These are phyloP conservation scores for Exocentrus adspersus DNA, from an alignment of 2,888 invertebrate species.

Conservation along the genomic window DNA sequence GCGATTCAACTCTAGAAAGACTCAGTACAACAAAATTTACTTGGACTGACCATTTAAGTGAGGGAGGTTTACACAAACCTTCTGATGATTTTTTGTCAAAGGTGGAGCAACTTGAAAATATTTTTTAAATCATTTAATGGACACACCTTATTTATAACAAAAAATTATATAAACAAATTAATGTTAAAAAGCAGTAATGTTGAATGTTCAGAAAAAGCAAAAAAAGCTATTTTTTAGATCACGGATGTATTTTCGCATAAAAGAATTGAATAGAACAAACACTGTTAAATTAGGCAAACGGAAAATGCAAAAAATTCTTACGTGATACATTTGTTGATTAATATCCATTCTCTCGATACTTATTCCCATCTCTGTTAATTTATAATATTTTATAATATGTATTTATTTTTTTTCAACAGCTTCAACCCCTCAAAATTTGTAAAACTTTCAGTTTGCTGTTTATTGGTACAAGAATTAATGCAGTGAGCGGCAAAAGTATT, in stretches of 20 bases:
- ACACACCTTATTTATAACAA: background rate
- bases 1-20: background rate
- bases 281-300: too few relatives aligned
- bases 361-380: too few relatives aligned
- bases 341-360: too few relatives aligned
- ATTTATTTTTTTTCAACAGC: too few relatives aligned
- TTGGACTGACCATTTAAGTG: background rate
- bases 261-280: conserved; percentile 4
- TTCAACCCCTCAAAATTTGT: too few relatives aligned
- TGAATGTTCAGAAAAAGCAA: background rate
- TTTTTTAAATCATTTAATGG: background rate
- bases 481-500: too few relatives aligned
- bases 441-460: too few relatives aligned
- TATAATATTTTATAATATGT: too few relatives aligned
- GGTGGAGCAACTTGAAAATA: background rate
- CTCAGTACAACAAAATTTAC: background rate
- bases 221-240: background rate
- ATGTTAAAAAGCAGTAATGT: background rate
- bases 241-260: background rate
- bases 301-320: too few relatives aligned
- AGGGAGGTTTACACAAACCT: conserved; percentile 3
- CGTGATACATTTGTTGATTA: too few relatives aligned
- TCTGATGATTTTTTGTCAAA: background rate
- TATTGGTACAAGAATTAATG: too few relatives aligned
- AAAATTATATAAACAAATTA: background rate